Evolutionary conservation across 1,140 invertebrate genomes (phyloP).

Genomic region (Drosophila asahinai): DNA sequence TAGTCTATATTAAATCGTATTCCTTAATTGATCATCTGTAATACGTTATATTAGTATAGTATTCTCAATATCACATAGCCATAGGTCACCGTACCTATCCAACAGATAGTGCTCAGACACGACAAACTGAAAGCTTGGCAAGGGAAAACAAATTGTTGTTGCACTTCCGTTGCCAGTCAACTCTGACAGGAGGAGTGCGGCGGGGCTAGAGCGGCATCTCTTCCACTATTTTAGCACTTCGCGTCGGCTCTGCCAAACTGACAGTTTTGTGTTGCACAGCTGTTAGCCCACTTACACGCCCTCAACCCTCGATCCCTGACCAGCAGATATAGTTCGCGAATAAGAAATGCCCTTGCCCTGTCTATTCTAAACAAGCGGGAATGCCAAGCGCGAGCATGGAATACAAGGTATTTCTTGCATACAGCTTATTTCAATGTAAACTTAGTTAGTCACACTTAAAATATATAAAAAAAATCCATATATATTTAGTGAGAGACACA

Average conservation of each 20-base stretch:
- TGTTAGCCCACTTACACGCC: constrained; percentile 28
- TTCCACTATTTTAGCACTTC: constrained; percentile 53
- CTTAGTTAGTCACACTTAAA: neutral
- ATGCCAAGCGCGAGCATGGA: too few species aligned
- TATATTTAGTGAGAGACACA: too few species aligned
- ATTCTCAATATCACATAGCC: neutral
- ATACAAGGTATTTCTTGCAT: neutral
- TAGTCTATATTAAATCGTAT: neutral
- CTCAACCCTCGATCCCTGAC: constrained; percentile 10
- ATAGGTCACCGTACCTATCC: constrained; percentile 26
- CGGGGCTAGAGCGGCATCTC: constrained; percentile 38
- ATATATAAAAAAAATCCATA: neutral
- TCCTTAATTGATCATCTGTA: neutral
- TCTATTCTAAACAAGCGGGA: constrained; percentile 34
- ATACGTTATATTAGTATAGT: neutral
- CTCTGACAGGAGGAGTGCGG: constrained; percentile 50
- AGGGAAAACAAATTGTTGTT: constrained; percentile 67
- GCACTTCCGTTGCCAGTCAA: constrained; percentile 58
- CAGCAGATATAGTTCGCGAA: constrained; percentile 44
- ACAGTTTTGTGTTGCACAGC: constrained; percentile 76
- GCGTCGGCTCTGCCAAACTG: constrained; percentile 47
- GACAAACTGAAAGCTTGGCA: constrained; percentile 44
- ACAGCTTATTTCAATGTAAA: neutral
- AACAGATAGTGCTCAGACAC: constrained; percentile 35
- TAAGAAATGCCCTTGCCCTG: constrained; percentile 53